phyloP scores from a whole-genome alignment of 2,888 invertebrate genomes.

The Athetis lepigone region DNA sequence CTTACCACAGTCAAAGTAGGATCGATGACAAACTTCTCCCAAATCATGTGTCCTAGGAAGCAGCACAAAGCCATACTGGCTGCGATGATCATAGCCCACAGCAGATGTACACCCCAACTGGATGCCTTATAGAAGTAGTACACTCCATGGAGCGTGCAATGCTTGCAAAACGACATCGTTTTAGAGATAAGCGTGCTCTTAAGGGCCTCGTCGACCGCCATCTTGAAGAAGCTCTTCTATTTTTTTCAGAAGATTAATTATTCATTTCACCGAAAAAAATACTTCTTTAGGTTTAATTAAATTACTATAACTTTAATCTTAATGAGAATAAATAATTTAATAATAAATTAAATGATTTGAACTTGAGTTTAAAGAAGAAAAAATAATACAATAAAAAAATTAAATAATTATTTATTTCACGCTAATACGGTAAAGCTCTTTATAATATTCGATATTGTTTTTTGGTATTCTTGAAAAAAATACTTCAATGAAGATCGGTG shows the following conservation, averaged over 20 bases:
- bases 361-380: too few relatives aligned
- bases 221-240: conserved; percentile 13
- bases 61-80: conserved; percentile 74
- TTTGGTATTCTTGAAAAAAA: not conserved
- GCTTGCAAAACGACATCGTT: conserved; percentile 72
- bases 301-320: too few relatives aligned
- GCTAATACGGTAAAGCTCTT: too few relatives aligned
- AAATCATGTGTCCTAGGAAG: conserved; percentile 82
- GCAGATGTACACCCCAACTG: conserved; percentile 61
- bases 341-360: too few relatives aligned
- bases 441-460: not conserved
- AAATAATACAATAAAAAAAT: too few relatives aligned
- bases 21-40: conserved; percentile 79
- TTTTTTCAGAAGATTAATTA: not conserved
- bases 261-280: not conserved
- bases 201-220: conserved; percentile 35
- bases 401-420: not conserved
- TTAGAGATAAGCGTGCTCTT: conserved; percentile 54
- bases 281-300: too few relatives aligned
- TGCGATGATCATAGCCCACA: conserved; percentile 74
- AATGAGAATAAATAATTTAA: too few relatives aligned
- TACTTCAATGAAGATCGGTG: not conserved
- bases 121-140: conserved; percentile 74
- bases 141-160: conserved; percentile 79
- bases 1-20: conserved; percentile 85